Evolutionary conservation across 2,113 vertebrate species (phyloP).

Genomic region (Isurus oxyrinchus): DNA sequence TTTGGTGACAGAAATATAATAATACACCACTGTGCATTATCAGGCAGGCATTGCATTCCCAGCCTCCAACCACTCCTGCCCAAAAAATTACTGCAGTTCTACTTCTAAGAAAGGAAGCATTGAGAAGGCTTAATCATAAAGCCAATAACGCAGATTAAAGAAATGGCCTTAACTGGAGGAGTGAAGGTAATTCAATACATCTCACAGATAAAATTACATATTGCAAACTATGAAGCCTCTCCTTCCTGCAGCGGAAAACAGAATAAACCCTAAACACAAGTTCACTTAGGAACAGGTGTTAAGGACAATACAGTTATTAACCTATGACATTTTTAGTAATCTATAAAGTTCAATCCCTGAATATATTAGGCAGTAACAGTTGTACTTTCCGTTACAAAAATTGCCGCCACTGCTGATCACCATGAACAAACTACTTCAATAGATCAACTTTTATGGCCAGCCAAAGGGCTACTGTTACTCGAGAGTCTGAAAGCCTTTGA

Average conservation of each 20-base stretch:
- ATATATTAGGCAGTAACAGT: neutral
- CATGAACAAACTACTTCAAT: conserved; percentile 8
- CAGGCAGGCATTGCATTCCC: neutral
- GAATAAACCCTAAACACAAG: neutral
- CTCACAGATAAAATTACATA: conserved; percentile 12
- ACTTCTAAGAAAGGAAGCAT: neutral
- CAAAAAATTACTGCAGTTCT: neutral
- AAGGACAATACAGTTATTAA: neutral
- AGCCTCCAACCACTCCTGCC: neutral
- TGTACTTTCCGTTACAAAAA: conserved; percentile 21
- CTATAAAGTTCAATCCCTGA: conserved; percentile 10
- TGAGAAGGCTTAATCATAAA: neutral
- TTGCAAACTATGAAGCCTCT: neutral
- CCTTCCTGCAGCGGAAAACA: neutral
- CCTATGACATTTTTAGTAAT: conserved; percentile 3
- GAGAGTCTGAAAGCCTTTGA: neutral
- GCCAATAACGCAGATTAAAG: neutral
- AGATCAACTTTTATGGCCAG: neutral
- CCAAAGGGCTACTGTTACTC: neutral
- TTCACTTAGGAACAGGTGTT: neutral
- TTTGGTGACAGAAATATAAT: neutral
- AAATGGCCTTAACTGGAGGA: neutral
- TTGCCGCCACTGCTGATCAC: neutral
- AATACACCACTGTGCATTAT: neutral
- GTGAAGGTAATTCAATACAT: neutral